Evolutionary conservation across 2,888 invertebrate species (phyloP), one percentile per base, ranked within the genome.

Genomic region (Chrysomela aeneicollis): DNA sequence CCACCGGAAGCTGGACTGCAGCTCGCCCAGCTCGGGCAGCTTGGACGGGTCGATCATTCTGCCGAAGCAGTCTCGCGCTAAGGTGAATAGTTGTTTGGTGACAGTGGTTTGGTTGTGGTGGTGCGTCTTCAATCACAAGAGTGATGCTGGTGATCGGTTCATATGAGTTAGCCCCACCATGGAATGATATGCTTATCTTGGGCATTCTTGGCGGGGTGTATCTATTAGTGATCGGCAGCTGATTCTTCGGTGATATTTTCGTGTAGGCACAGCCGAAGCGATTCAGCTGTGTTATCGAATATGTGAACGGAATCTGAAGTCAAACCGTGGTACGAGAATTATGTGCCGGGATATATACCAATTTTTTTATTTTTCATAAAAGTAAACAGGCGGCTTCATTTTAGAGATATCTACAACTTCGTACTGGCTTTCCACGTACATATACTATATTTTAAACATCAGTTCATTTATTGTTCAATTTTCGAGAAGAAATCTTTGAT

Each of bases 1-100:
- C 76, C 85, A 85, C 77, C 87, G 89, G 82, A 89, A 89, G 85
- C 84, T 87, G 83, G 86, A 86, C 82, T 87, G 86, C 82, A 86
- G 86, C 82, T 87, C 87, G 63, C 83, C 83, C 15, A 84, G 84
- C 85, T 86, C 85, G 72, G 80, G 74, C 61, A 78, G 77, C 68
- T 68, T 81, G 65, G 82, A 81, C 84, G 87, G 87, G 81, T 86
- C 87, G 82, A 86, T 84, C 71, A 81, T 87, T 84, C 85, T 86
- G 83, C 83, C 83, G 84, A 83, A 83, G 73, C 81, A 82, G 68
- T 76, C 78, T 42, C 76, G 88, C 83, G 87, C 87, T 81, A 88
- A 88, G 87, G 88, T 88, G 79, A 80, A 76, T 76, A 64, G 59
- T 54, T 70, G 47, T 54, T 60, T 64, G 57, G 63, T 68, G 61